phyloP scores from a whole-genome alignment of 2,797 vertebrate species.

The Sphenodon punctatus region DNA sequence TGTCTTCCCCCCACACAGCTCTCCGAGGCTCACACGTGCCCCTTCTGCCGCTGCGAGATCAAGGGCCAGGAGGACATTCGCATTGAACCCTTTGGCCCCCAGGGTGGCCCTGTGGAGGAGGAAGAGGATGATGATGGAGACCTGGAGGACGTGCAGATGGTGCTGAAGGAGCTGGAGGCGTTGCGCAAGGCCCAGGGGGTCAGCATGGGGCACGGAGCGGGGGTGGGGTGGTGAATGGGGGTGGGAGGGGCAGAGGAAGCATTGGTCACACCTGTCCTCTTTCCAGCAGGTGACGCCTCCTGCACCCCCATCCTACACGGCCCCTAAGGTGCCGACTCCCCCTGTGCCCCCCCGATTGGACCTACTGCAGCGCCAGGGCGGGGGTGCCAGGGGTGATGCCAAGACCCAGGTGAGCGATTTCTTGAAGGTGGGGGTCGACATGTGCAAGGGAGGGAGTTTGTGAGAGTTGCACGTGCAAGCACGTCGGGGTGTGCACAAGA shows the following conservation, averaged over 20 bases:
- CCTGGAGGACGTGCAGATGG: conserved; percentile 74
- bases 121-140: conserved; percentile 37
- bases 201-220: background rate
- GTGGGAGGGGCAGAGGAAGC: background rate
- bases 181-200: conserved; percentile 66
- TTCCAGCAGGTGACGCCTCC: background rate
- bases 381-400: background rate
- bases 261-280: background rate
- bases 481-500: too few species aligned
- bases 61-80: conserved; percentile 78
- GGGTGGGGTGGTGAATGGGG: background rate
- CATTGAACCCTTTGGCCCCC: conserved; percentile 68
- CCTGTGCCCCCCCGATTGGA: background rate
- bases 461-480: too few species aligned
- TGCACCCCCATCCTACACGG: background rate
- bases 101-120: background rate
- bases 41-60: conserved; percentile 88
- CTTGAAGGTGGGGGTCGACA: too few species aligned
- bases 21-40: conserved; percentile 83
- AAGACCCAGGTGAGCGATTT: background rate
- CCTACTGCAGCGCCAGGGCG: background rate
- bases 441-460: too few species aligned
- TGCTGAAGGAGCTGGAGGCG: conserved; percentile 73
- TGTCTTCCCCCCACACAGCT: conserved; percentile 69
- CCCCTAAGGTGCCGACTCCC: background rate